A percentile compares a stretch with the other conserved stretches of the same genome.
Conservation (phyloP, 2,113 vertebrate species). For the Notarius lentiginosus region DNA sequence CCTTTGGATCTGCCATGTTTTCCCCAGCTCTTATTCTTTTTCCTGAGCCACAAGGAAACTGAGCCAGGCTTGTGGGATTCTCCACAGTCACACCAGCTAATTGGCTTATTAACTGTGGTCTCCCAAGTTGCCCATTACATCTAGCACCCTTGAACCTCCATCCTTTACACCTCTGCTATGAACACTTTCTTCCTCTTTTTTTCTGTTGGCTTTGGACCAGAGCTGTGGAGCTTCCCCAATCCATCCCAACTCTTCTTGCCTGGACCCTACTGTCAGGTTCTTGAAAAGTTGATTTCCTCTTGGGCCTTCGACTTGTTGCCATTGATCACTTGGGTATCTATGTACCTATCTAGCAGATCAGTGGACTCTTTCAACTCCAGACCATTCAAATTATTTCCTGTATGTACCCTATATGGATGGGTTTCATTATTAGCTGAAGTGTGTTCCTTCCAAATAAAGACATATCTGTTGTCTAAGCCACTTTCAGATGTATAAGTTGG, state of each 20-base stretch:
- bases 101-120: no score
- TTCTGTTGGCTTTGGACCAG: not conserved
- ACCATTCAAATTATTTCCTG: not conserved
- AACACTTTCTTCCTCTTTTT: no score
- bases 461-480: not conserved
- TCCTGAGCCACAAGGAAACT: not conserved
- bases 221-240: not conserved
- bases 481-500: not conserved
- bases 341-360: not conserved
- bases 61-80: no score
- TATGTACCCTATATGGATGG: not conserved
- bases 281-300: not conserved
- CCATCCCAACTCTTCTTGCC: not conserved
- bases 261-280: not conserved
- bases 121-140: no score
- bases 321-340: not conserved
- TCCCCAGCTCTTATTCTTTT: not conserved
- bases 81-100: no score
- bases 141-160: no score
- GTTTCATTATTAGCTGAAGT: not conserved
- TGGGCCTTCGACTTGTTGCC: not conserved
- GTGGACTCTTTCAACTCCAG: not conserved
- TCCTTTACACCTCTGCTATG: no score
- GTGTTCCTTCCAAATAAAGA: not conserved
- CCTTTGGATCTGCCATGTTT: not conserved